Evolutionary conservation across 2,113 vertebrate species (phyloP).

Genomic region (Montifringilla adamsi): DNA sequence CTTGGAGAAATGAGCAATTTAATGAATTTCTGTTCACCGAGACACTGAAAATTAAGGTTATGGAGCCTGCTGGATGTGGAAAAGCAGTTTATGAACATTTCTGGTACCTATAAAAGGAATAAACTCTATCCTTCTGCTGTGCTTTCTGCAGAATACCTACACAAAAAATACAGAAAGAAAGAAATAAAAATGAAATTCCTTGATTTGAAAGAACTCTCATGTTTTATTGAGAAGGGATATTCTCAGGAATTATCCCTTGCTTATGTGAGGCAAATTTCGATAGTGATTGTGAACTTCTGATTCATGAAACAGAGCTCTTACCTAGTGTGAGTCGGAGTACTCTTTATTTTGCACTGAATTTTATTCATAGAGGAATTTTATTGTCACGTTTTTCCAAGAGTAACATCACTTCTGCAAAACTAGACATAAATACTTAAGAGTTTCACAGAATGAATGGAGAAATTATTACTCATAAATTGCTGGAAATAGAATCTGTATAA

Average conservation of each 20-base stretch:
- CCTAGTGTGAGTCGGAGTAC: background rate
- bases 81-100: background rate
- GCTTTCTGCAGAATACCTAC: background rate
- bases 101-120: accelerated
- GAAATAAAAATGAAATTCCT: background rate
- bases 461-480: background rate
- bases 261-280: background rate
- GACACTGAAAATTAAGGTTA: conserved; percentile 1
- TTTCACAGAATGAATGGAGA: background rate
- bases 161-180: background rate
- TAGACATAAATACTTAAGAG: background rate
- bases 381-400: background rate
- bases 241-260: background rate
- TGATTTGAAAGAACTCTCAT: background rate
- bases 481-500: background rate
- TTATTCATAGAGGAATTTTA: background rate
- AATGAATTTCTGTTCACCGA: conserved; percentile 13
- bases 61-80: background rate
- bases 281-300: background rate
- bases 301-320: background rate
- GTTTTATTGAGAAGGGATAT: background rate
- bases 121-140: background rate
- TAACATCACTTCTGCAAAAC: background rate
- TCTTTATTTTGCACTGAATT: background rate
- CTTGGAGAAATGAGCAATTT: conserved; percentile 7